Conservation (phyloP, 2,888 invertebrate genomes). For the Acleris holmiana region DNA sequence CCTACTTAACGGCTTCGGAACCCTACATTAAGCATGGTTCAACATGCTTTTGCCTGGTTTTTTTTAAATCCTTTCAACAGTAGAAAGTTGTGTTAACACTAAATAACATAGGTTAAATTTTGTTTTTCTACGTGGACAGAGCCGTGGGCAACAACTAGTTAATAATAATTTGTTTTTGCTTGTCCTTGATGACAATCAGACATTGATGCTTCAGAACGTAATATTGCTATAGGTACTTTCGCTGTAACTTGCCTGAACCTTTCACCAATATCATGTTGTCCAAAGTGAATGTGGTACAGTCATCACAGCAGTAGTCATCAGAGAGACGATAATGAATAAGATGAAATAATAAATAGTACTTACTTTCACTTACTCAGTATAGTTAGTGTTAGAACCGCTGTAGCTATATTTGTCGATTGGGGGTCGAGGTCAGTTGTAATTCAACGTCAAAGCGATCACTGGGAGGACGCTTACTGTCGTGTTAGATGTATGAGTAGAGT, state of each 20-base stretch:
- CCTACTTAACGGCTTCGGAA: too few relatives aligned
- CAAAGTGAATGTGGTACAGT: slow-evolving; percentile 57
- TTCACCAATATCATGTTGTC: slow-evolving; percentile 60
- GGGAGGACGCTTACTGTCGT: slow-evolving; percentile 13
- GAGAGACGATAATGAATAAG: slow-evolving; percentile 15
- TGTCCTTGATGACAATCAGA: background rate
- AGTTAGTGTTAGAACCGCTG: slow-evolving; percentile 16
- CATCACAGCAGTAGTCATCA: slow-evolving; percentile 24
- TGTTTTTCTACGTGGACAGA: too few relatives aligned
- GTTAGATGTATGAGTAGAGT: slow-evolving; percentile 38
- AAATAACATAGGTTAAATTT: too few relatives aligned
- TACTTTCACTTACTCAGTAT: slow-evolving; percentile 32
- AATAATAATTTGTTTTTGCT: too few relatives aligned
- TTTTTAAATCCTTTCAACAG: too few relatives aligned
- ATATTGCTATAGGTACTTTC: slow-evolving; percentile 47
- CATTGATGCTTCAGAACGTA: slow-evolving; percentile 16
- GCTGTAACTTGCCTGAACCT: slow-evolving; percentile 55
- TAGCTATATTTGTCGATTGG: slow-evolving; percentile 31
- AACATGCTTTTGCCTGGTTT: too few relatives aligned
- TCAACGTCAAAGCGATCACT: slow-evolving; percentile 25
- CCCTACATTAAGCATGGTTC: too few relatives aligned
- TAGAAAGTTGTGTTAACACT: too few relatives aligned
- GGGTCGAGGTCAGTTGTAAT: slow-evolving; percentile 35
- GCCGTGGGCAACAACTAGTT: too few relatives aligned
- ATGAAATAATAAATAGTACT: slow-evolving; percentile 29